These are phyloP conservation scores for Megalopta genalis DNA, from an alignment of 1,140 invertebrate genomes.

Conservation along the genomic window DNA sequence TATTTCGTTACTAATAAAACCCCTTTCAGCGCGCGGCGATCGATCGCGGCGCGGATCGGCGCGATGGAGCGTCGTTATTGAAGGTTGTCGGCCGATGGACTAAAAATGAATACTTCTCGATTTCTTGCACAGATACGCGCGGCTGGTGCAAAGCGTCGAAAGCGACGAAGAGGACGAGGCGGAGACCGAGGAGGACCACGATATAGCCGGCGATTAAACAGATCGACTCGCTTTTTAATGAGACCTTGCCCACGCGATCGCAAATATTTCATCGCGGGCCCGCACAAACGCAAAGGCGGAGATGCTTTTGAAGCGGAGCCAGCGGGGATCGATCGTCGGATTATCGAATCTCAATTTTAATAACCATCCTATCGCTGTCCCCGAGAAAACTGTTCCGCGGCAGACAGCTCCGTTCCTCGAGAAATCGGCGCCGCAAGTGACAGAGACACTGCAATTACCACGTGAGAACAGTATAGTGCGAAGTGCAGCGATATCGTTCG, in stretches of 20 bases:
- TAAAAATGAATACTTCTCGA: not conserved
- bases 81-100: not conserved
- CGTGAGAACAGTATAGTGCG: not conserved
- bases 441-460: not conserved
- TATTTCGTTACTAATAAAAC: too few species aligned
- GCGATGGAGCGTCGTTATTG: too few species aligned
- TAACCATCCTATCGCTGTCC: not conserved
- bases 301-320: not conserved
- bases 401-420: not conserved
- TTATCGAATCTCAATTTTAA: constrained; percentile 16
- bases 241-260: constrained; percentile 8
- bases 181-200: constrained; percentile 53
- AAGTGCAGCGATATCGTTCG: constrained; percentile 2
- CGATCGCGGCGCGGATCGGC: too few species aligned
- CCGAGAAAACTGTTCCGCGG: not conserved
- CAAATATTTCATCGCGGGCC: constrained; percentile 7
- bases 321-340: not conserved
- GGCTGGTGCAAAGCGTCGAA: constrained; percentile 70
- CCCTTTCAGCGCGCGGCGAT: too few species aligned
- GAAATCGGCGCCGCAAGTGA: not conserved
- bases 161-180: constrained; percentile 59
- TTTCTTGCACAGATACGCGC: constrained; percentile 68
- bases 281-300: not conserved
- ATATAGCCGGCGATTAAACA: constrained; percentile 52
- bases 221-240: constrained; percentile 34